A percentile compares a stretch with the other conserved stretches of the same genome.
Conservation (phyloP, 2,888 invertebrate species). For the Saturnia japonica region DNA sequence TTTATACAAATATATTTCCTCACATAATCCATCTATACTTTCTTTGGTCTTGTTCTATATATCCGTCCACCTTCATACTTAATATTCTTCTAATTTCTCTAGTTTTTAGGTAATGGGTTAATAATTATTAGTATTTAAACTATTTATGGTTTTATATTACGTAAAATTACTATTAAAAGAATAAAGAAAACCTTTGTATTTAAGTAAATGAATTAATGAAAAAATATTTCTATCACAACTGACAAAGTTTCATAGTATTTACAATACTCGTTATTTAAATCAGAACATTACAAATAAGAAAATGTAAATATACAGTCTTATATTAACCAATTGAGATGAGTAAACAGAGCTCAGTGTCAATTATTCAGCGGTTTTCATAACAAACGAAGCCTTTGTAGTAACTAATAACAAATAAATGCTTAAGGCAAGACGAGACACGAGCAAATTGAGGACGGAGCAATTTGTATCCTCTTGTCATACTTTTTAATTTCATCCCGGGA, state of each 20-base stretch:
- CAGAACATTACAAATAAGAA: background rate
- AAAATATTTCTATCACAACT: background rate
- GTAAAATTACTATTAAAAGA: background rate
- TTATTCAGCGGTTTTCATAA: slow-evolving; percentile 63
- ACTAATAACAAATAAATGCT: slow-evolving; percentile 69
- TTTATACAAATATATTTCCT: no score
- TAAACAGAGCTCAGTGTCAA: slow-evolving; percentile 45
- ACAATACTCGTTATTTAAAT: background rate
- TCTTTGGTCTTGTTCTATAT: no score
- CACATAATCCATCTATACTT: no score
- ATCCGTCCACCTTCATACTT: no score
- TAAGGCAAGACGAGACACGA: slow-evolving; percentile 60
- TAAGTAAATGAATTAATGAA: background rate
- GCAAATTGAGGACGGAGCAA: slow-evolving; percentile 70
- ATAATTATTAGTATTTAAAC: no score
- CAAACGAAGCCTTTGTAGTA: slow-evolving; percentile 70
- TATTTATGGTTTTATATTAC: no score
- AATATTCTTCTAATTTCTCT: no score
- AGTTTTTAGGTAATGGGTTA: no score
- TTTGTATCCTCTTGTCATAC: slow-evolving; percentile 74
- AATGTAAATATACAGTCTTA: background rate
- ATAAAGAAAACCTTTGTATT: background rate
- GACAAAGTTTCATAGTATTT: background rate
- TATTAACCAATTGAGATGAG: slow-evolving; percentile 31
- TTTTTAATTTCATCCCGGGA: slow-evolving; percentile 73